Percentiles rank a stretch among this genome's conserved stretches.
Conservation (phyloP, 2,888 invertebrate genomes). For the Chaitophorus viminalis region DNA sequence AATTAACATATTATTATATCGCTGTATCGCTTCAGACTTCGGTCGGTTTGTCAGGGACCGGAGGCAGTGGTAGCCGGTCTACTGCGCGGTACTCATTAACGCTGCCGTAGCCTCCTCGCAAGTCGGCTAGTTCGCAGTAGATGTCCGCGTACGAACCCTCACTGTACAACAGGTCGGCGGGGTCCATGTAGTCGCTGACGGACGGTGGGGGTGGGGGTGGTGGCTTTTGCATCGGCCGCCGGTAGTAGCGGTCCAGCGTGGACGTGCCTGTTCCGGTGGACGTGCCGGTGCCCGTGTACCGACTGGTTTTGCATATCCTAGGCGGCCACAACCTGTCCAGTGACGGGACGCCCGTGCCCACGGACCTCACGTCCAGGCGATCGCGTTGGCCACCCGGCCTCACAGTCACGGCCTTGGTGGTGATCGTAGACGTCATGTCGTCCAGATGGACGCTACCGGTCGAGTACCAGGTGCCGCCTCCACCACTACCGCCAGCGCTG, state of each 20-base stretch:
- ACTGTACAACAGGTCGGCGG: neutral
- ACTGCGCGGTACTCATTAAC: neutral
- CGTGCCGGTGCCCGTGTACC: neutral
- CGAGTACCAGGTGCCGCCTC: constrained; percentile 64
- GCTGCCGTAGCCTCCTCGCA: constrained; percentile 63
- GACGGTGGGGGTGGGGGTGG: constrained; percentile 10
- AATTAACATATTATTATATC: no score
- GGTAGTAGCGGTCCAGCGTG: no score
- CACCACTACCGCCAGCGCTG: constrained; percentile 70
- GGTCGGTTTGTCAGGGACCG: constrained; percentile 29
- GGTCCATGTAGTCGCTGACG: neutral
- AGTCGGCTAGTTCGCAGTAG: constrained; percentile 74
- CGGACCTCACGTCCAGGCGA: constrained; percentile 64
- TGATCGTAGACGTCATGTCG: constrained; percentile 67
- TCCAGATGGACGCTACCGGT: constrained; percentile 32
- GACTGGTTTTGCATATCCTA: constrained; percentile 4
- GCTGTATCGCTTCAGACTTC: constrained; percentile 2
- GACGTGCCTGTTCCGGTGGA: neutral
- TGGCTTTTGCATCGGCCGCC: neutral
- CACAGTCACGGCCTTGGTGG: constrained; percentile 61
- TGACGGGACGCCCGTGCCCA: constrained; percentile 73
- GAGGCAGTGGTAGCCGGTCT: constrained; percentile 25
- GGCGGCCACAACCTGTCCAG: constrained; percentile 72
- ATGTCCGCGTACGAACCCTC: constrained; percentile 68
- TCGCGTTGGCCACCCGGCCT: constrained; percentile 51